A percentile compares a stretch with the other conserved stretches of the same genome.
phyloP scores from a whole-genome alignment of 92 coral and sea anemone genomes.

The Palythoa heliodiscus region DNA sequence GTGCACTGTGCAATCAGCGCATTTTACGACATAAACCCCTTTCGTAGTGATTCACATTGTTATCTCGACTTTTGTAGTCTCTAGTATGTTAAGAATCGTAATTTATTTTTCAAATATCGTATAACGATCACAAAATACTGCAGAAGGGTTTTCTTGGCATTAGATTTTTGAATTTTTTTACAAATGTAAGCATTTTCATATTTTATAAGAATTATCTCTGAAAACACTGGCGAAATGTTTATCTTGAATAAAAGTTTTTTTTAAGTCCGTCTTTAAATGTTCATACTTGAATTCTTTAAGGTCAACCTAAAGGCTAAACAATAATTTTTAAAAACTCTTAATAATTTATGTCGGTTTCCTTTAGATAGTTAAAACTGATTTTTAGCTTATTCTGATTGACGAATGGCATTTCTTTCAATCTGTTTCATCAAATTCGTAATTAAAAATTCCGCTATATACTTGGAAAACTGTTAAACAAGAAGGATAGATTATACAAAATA shows the following conservation, averaged over 20 bases:
- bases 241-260: not conserved
- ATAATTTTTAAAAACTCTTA: slow-evolving; percentile 6
- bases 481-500: no score
- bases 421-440: not conserved
- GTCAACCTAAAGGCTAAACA: no score
- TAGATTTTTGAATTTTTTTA: not conserved
- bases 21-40: not conserved
- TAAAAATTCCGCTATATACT: not conserved
- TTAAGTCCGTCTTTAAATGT: not conserved
- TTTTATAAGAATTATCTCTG: not conserved
- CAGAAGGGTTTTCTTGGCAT: no score
- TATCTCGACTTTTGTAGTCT: not conserved
- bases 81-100: no score
- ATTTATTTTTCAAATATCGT: not conserved
- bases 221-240: not conserved
- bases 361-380: not conserved
- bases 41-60: not conserved
- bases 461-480: no score
- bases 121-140: not conserved
- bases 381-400: not conserved
- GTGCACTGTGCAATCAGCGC: not conserved
- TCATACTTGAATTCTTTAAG: no score
- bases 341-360: slow-evolving; percentile 5
- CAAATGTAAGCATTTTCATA: not conserved
- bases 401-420: not conserved